Conservation (phyloP, 2,113 vertebrate genomes). For the Helogale parvula region DNA sequence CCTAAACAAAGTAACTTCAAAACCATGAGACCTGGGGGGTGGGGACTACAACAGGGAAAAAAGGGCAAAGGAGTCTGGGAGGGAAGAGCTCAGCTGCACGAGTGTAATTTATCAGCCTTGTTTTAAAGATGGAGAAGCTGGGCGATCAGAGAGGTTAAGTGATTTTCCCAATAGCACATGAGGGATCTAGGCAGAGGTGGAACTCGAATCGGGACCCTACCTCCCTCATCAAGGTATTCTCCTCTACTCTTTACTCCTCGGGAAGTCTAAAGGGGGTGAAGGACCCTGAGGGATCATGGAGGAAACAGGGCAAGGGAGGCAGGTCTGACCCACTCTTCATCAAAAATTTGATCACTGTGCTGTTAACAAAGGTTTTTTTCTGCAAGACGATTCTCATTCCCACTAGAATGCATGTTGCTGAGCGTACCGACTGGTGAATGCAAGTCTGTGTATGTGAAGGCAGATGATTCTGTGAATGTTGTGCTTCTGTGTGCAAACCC, state of each 20-base stretch:
- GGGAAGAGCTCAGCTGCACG: not conserved
- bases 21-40: not conserved
- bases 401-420: not conserved
- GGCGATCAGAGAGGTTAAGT: not conserved
- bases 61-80: not conserved
- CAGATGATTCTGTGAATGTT: not conserved
- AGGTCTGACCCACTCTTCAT: not conserved
- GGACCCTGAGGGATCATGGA: not conserved
- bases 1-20: not conserved
- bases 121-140: constrained; percentile 3
- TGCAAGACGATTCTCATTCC: not conserved
- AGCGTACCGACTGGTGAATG: not conserved
- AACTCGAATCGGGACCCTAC: not conserved
- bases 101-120: not conserved
- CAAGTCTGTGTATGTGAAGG: not conserved
- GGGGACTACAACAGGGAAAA: too few species aligned
- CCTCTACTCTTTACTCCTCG: not conserved
- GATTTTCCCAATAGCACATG: not conserved
- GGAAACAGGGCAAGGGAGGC: not conserved
- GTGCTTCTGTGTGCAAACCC: not conserved
- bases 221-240: not conserved
- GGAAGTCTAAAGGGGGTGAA: not conserved
- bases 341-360: not conserved
- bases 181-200: not conserved
- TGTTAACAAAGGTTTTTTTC: not conserved